These are phyloP conservation scores for Rhombomys opimus DNA, from an alignment of 2,113 vertebrate genomes.

Conservation along the genomic window DNA sequence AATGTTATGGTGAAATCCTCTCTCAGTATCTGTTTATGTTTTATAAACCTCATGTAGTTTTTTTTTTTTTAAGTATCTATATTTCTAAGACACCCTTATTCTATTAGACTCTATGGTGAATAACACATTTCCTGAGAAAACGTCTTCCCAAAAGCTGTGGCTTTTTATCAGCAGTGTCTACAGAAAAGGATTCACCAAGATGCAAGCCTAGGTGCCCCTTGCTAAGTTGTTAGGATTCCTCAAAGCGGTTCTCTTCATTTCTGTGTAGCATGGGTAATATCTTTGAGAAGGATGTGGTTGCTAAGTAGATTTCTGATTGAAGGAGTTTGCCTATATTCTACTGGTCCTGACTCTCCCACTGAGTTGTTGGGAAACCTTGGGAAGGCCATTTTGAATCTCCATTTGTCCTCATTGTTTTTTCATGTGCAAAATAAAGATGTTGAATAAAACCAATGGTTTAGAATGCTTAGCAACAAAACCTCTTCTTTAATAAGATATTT, in stretches of 20 bases:
- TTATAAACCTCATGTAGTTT: conserved; percentile 10
- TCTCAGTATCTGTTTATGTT: not conserved
- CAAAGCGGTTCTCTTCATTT: conserved; percentile 41
- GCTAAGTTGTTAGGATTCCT: not conserved
- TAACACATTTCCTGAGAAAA: conserved; percentile 56
- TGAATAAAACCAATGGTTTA: conserved; percentile 54
- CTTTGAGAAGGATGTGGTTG: conserved; percentile 25
- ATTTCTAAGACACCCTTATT: conserved; percentile 22
- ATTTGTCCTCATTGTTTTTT: conserved; percentile 15
- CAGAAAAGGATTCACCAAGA: conserved; percentile 53
- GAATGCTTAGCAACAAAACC: conserved; percentile 57
- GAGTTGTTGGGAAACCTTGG: conserved; percentile 29
- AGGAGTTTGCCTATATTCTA: conserved; percentile 10
- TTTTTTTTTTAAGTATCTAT: conserved; percentile 12
- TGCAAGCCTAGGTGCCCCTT: conserved; percentile 32
- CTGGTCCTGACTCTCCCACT: conserved; percentile 36
- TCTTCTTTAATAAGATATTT: conserved; percentile 64
- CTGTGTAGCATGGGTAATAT: not conserved
- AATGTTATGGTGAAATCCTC: conserved; percentile 6
- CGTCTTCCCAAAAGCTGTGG: not conserved
- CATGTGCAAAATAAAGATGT: conserved; percentile 46
- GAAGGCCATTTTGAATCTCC: conserved; percentile 58
- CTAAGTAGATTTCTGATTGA: conserved; percentile 40
- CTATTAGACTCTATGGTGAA: not conserved
- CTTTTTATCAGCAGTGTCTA: conserved; percentile 10